Evolutionary conservation across 2,797 vertebrate species (phyloP).

Genomic region (Harpagifer antarcticus): DNA sequence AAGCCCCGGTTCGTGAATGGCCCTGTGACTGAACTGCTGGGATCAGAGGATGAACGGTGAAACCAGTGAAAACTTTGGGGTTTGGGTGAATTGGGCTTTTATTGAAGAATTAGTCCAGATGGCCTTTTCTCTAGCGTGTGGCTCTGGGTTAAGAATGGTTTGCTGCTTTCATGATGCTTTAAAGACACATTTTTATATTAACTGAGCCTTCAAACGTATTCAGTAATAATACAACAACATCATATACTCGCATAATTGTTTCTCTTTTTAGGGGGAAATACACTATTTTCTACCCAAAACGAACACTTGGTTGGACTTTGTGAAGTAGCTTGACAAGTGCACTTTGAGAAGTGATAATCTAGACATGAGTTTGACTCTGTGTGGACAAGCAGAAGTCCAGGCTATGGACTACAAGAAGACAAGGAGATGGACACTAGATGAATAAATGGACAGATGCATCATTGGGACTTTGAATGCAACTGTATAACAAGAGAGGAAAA

Average conservation of each 20-base stretch:
- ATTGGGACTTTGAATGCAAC: constrained; percentile 64
- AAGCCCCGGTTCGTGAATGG: constrained; percentile 66
- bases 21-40: constrained; percentile 52
- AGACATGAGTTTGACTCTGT: constrained; percentile 48
- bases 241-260: constrained; percentile 78
- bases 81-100: constrained; percentile 46
- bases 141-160: constrained; percentile 69
- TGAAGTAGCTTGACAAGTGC: constrained; percentile 74
- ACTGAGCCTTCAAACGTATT: constrained; percentile 81
- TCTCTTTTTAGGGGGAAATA: constrained; percentile 59
- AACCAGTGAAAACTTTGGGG: constrained; percentile 52
- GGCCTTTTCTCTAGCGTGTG: constrained; percentile 49
- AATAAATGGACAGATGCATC: constrained; percentile 62
- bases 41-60: constrained; percentile 53
- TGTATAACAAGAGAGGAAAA: constrained; percentile 34
- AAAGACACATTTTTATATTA: constrained; percentile 77
- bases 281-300: constrained; percentile 71
- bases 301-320: constrained; percentile 62
- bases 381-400: constrained; percentile 59
- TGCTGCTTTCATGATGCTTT: constrained; percentile 85
- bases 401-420: constrained; percentile 52
- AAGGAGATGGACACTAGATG: constrained; percentile 58
- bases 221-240: constrained; percentile 79
- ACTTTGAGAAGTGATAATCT: constrained; percentile 77
- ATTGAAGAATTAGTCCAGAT: constrained; percentile 49